Percentiles rank a stretch among this genome's conserved stretches.
phyloP scores from a whole-genome alignment of 2,888 invertebrate genomes.

The Isoperla grammatica region DNA sequence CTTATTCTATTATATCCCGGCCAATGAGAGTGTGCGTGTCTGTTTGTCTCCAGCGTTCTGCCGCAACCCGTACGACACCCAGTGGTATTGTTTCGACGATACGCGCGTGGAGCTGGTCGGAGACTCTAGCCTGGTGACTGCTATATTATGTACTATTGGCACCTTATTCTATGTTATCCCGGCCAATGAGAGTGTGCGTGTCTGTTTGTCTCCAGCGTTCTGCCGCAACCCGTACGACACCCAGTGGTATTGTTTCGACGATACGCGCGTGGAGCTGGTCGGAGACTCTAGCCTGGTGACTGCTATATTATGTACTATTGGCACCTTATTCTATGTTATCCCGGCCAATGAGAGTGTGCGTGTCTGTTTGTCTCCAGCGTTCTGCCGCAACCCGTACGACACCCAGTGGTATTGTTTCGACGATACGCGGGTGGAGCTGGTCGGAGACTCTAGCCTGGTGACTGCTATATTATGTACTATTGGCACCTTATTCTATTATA shows the following conservation, averaged over 20 bases:
- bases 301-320: too few species aligned
- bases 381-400: conserved; percentile 90
- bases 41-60: conserved; percentile 89
- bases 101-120: conserved; percentile 75
- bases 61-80: conserved; percentile 85
- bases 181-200: too few species aligned
- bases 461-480: too few species aligned
- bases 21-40: too few species aligned
- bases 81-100: conserved; percentile 96
- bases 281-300: conserved; percentile 72
- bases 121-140: conserved; percentile 72
- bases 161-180: too few species aligned
- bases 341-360: too few species aligned
- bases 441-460: conserved; percentile 68
- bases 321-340: too few species aligned
- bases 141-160: too few species aligned
- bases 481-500: too few species aligned
- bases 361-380: too few species aligned
- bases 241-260: conserved; percentile 94
- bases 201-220: too few species aligned
- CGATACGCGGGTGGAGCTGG: conserved; percentile 79
- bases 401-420: conserved; percentile 93
- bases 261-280: conserved; percentile 78
- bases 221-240: conserved; percentile 91
- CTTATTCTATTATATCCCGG: too few species aligned